Conservation (phyloP, 2,797 vertebrate genomes). For the Lutjanus campechanus region DNA sequence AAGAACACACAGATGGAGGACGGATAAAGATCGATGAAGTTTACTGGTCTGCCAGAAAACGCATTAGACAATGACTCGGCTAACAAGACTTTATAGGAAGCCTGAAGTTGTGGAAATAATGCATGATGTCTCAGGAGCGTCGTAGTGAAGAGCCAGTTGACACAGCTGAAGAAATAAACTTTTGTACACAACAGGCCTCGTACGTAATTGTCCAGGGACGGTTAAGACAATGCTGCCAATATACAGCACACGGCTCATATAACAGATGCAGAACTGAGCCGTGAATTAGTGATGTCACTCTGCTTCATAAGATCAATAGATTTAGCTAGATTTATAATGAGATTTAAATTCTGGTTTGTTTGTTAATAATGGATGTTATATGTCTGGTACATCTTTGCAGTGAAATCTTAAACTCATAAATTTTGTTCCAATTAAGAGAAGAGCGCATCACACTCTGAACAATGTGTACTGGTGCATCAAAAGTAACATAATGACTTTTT, state of each 20-base stretch:
- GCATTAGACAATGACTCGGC: conserved; percentile 18
- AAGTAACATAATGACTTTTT: background rate
- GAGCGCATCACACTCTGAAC: background rate
- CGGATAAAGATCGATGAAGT: conserved; percentile 32
- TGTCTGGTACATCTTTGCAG: no score
- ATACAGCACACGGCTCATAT: background rate
- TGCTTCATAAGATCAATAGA: background rate
- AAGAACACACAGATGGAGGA: conserved; percentile 46
- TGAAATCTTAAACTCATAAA: background rate
- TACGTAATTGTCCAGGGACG: conserved; percentile 3
- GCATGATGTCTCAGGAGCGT: conserved; percentile 10
- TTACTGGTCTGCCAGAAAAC: conserved; percentile 9
- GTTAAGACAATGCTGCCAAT: conserved; percentile 1
- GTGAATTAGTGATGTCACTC: background rate
- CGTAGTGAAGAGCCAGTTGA: background rate
- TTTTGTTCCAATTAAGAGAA: background rate
- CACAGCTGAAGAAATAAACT: background rate
- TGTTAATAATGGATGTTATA: background rate
- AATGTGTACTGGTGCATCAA: background rate
- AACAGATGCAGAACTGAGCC: background rate
- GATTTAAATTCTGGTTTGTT: background rate
- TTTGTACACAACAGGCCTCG: no score
- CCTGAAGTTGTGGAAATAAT: conserved; percentile 6
- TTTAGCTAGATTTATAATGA: background rate
- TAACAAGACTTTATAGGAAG: background rate